These are phyloP conservation scores for Leucophora obtusa DNA, from an alignment of 2,888 invertebrate genomes.

Conservation along the genomic window DNA sequence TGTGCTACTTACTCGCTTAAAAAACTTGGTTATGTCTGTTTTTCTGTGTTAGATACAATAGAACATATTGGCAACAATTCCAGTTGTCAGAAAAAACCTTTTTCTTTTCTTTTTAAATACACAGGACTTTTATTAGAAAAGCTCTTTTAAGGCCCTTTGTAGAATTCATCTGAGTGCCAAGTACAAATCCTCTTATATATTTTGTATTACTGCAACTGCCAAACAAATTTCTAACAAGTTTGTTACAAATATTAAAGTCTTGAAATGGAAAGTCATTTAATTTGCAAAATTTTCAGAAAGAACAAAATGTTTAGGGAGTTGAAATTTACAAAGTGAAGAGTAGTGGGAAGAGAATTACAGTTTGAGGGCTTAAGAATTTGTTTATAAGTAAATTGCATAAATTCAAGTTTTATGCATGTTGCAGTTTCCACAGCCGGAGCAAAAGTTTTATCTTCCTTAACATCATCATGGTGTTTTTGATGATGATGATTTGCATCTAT, in stretches of 20 bases:
- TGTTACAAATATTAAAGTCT: conserved; percentile 68
- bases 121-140: no score
- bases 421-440: neutral
- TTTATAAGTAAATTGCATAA: neutral
- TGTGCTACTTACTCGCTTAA: no score
- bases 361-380: neutral
- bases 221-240: conserved; percentile 11
- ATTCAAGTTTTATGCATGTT: neutral
- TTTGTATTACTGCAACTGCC: neutral
- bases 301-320: conserved; percentile 20
- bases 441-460: neutral
- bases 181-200: no score
- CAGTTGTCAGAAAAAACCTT: no score
- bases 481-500: neutral
- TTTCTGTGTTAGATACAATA: no score
- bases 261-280: conserved; percentile 77
- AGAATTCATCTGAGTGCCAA: no score
- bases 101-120: no score
- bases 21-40: no score
- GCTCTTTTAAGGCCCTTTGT: no score
- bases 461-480: neutral
- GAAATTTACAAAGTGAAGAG: neutral
- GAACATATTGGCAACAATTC: no score
- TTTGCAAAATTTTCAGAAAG: conserved; percentile 75
- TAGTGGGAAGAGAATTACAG: neutral